Percentiles rank a stretch among this genome's conserved stretches.
Evolutionary conservation across 1,140 invertebrate species (phyloP).

Genomic region (Heliconius himera): DNA sequence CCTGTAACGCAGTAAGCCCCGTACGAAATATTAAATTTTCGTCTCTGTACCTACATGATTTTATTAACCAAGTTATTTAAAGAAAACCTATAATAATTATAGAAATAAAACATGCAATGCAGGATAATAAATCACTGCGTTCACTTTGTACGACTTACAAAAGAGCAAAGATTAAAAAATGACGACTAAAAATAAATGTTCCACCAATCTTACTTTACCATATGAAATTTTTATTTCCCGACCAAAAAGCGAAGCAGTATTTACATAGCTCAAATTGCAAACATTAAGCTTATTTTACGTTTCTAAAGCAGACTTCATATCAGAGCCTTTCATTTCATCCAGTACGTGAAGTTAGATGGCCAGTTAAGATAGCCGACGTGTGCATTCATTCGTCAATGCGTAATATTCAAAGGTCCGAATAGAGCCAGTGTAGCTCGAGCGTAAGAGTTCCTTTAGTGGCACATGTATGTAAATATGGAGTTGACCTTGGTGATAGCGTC

Average conservation of each 20-base stretch:
- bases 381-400: constrained; percentile 24
- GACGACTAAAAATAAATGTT: not conserved
- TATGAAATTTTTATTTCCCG: not conserved
- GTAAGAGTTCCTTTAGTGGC: constrained; percentile 17
- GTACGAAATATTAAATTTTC: too few relatives aligned
- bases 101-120: too few relatives aligned
- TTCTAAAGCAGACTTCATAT: not conserved
- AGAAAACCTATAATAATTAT: not conserved
- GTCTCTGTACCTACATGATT: too few relatives aligned
- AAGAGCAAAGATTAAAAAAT: not conserved
- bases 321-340: constrained; percentile 2
- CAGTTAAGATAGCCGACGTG: constrained; percentile 27
- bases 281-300: constrained; percentile 6
- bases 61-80: not conserved
- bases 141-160: not conserved
- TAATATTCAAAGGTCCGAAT: constrained; percentile 23
- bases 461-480: constrained; percentile 23
- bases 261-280: constrained; percentile 1
- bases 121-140: not conserved
- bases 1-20: too few relatives aligned
- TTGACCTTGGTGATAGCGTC: constrained; percentile 24
- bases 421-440: constrained; percentile 1
- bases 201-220: not conserved
- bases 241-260: not conserved
- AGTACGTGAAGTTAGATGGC: constrained; percentile 17